phyloP scores from a whole-genome alignment of 2,888 invertebrate genomes.

The Lagria hirta region DNA sequence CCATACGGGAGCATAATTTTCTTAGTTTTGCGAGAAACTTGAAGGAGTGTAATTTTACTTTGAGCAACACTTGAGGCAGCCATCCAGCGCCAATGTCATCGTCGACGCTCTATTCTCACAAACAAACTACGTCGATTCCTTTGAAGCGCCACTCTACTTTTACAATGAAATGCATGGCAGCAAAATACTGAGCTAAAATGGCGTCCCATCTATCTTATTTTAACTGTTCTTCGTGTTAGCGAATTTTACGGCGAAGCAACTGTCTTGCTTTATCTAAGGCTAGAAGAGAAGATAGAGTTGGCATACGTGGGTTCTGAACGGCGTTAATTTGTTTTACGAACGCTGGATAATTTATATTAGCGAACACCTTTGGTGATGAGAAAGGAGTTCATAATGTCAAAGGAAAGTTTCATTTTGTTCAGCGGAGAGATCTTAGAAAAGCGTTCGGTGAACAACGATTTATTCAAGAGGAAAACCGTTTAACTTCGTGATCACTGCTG shows the following conservation, averaged over 20 bases:
- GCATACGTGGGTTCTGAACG: conserved; percentile 19
- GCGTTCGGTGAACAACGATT: conserved; percentile 33
- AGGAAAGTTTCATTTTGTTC: conserved; percentile 54
- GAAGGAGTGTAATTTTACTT: conserved; percentile 53
- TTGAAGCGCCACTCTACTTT: conserved; percentile 31
- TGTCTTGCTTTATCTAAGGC: conserved; percentile 23
- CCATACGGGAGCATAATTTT: conserved; percentile 47
- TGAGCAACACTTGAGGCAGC: conserved; percentile 47
- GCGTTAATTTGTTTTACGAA: conserved; percentile 50
- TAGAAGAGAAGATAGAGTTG: conserved; percentile 24
- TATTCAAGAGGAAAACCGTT: conserved; percentile 42
- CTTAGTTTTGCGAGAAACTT: conserved; percentile 51
- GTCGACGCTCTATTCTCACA: conserved; percentile 14
- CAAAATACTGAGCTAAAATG: conserved; percentile 51
- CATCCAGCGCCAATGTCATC: conserved; percentile 35
- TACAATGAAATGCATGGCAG: conserved; percentile 52
- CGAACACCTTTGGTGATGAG: conserved; percentile 50
- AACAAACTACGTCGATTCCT: conserved; percentile 19
- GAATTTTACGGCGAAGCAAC: conserved; percentile 37
- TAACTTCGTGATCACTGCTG: conserved; percentile 31
- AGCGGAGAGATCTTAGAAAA: conserved; percentile 42
- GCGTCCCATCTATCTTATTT: conserved; percentile 53
- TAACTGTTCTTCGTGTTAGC: conserved; percentile 49
- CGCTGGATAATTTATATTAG: conserved; percentile 53
- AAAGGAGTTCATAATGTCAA: conserved; percentile 54